These are phyloP conservation scores for Charadrius vociferus DNA, from an alignment of 2,113 vertebrate genomes.

Conservation along the genomic window DNA sequence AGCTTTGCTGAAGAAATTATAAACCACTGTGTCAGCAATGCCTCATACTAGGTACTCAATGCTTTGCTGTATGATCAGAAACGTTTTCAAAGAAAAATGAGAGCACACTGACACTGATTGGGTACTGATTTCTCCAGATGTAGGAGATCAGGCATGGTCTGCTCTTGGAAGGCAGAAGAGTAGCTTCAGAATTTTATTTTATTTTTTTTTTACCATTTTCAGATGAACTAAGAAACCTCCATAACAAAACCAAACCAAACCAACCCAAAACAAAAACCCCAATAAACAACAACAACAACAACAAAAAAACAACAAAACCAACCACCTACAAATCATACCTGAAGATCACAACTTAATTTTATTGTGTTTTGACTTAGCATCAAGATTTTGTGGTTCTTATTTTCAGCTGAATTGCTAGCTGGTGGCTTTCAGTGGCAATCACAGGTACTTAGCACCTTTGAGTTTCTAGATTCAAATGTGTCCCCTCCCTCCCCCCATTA, in stretches of 20 bases:
- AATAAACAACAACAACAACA: neutral
- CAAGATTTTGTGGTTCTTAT: neutral
- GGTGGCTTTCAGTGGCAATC: neutral
- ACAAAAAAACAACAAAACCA: neutral
- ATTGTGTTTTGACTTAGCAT: neutral
- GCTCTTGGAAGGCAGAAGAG: neutral
- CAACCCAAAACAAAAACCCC: too few species aligned
- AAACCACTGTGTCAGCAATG: neutral
- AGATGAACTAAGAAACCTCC: neutral
- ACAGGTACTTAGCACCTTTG: neutral
- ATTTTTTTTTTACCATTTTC: neutral
- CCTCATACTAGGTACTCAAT: neutral
- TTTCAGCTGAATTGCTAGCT: neutral
- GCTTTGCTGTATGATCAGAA: neutral
- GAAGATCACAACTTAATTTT: neutral
- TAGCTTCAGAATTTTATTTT: neutral
- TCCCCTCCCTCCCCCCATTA: neutral
- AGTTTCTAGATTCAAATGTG: neutral
- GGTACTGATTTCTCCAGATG: neutral
- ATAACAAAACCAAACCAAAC: neutral
- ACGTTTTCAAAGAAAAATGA: neutral
- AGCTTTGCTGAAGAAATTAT: neutral
- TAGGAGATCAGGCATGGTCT: neutral
- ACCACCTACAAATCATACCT: neutral
- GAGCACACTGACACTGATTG: neutral